Evolutionary conservation across 2,113 vertebrate species (phyloP).

Genomic region (Lanius collurio): DNA sequence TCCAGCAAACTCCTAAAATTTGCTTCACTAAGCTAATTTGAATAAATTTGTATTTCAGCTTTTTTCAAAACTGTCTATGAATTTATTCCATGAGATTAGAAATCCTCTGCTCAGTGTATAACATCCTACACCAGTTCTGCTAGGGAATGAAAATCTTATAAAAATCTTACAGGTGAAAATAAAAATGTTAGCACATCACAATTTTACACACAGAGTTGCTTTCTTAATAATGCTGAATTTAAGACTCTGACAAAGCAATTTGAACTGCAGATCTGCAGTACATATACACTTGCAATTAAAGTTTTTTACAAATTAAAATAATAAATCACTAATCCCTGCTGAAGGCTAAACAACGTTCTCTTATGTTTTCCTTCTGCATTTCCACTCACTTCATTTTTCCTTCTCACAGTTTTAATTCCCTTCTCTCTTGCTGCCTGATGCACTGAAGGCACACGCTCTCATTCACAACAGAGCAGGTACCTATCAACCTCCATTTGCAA

Average conservation of each 20-base stretch:
- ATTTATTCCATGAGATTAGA: conserved; percentile 9
- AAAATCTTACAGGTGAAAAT: not conserved
- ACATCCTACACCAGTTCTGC: not conserved
- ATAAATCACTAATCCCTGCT: not conserved
- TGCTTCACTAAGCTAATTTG: conserved; percentile 38
- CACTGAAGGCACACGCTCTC: fast-evolving
- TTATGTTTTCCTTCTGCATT: not conserved
- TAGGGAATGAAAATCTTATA: not conserved
- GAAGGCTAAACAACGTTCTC: not conserved
- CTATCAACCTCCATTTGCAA: not conserved
- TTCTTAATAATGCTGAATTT: not conserved
- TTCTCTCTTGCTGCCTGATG: not conserved
- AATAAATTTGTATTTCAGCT: conserved; percentile 27
- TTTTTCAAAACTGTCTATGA: not conserved
- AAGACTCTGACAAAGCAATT: not conserved
- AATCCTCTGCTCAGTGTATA: not conserved
- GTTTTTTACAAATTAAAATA: not conserved
- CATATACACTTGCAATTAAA: not conserved
- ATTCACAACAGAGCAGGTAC: not conserved
- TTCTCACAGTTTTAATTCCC: not conserved
- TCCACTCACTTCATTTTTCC: not conserved
- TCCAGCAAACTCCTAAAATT: conserved; percentile 15
- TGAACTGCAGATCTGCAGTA: not conserved
- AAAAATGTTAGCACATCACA: not conserved
- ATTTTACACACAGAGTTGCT: not conserved